These are phyloP conservation scores for Nannobrachium achirus DNA, from an alignment of 2,113 vertebrate species.

Conservation along the genomic window DNA sequence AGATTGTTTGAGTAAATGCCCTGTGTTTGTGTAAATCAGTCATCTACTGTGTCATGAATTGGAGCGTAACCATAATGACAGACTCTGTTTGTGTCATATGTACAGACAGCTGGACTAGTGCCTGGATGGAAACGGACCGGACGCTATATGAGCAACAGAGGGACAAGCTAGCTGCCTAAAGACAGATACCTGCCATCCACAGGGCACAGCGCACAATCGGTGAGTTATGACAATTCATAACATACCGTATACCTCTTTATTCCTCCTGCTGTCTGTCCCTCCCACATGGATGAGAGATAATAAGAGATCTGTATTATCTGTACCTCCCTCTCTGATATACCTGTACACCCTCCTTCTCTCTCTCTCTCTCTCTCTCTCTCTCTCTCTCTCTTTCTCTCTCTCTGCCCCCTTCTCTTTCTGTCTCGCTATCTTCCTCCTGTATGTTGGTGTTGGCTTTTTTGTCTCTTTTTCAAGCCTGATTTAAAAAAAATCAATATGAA, in stretches of 20 bases:
- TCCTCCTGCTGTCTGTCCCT: background rate
- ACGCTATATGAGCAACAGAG: slow-evolving; percentile 20
- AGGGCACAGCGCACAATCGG: slow-evolving; percentile 9
- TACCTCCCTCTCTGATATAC: background rate
- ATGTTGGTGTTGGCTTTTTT: background rate
- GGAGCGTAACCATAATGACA: too few species aligned
- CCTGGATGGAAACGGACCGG: slow-evolving; percentile 7
- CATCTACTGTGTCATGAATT: too few species aligned
- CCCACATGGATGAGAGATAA: too few species aligned
- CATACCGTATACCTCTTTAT: too few species aligned
- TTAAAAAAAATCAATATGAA: too few species aligned
- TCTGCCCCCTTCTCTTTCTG: background rate
- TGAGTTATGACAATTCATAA: slow-evolving; percentile 42
- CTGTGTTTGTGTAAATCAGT: too few species aligned
- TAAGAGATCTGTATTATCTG: background rate
- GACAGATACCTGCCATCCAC: background rate
- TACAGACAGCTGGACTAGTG: slow-evolving; percentile 30
- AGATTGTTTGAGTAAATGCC: too few species aligned
- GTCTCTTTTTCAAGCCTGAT: background rate
- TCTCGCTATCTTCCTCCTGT: background rate
- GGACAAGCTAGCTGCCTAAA: too few species aligned
- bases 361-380: background rate
- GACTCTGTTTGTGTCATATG: background rate
- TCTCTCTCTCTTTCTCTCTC: slow-evolving; percentile 14
- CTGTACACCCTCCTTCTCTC: background rate